Evolutionary conservation across 1,140 invertebrate species (phyloP), one percentile per base, ranked within the genome.

Genomic region (Cotesia chilonis): DNA sequence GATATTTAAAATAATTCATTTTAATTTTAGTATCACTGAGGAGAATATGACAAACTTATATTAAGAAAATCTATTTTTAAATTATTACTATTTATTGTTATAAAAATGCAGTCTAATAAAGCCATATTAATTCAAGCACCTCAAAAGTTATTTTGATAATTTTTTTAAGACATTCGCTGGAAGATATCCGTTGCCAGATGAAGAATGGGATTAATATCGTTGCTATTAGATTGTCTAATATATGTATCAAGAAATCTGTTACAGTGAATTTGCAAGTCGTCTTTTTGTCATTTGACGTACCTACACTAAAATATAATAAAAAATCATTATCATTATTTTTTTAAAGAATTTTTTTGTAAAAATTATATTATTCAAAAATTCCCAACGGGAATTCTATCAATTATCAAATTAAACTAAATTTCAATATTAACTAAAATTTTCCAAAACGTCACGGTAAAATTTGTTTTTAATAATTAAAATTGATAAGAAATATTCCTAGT

Each of bases 131-230:
- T 17, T 36, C 70, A 68, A 41, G 75, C 73, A 82, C 82, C 71
- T 82, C 78, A 17, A 79, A 4, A 20, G 77, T 64, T 0, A 76
- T 68, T 75, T 36, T 77, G 0, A 79, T 38, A 0, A 82, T 70
- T 0, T 59, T 54, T 47, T 75, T 73, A 9, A 78, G 60, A 54
- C 63, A 68, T 61, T 78, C 68, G 9, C 77, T 80, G 7, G 61
- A 65, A 0, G 72, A 76, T 9, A 81, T n/a, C 75, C 76, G 78
- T 72, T 76, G 70, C 70, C 75, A 80, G 51, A 79, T 67, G 0
- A 68, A 64, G 10, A 79, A 64, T 2, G 81, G 80, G 5, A 77
- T 47, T 64, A 81, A 69, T 4, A 76, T 7, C 1, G 78, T 67
- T 4, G 71, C 28, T 17, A 82, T 52, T 17, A 81, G 14, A 20